Percentiles rank a stretch among this genome's conserved stretches.
Evolutionary conservation across 2,888 invertebrate genomes (phyloP).

Genomic region (Acleris sparsana): DNA sequence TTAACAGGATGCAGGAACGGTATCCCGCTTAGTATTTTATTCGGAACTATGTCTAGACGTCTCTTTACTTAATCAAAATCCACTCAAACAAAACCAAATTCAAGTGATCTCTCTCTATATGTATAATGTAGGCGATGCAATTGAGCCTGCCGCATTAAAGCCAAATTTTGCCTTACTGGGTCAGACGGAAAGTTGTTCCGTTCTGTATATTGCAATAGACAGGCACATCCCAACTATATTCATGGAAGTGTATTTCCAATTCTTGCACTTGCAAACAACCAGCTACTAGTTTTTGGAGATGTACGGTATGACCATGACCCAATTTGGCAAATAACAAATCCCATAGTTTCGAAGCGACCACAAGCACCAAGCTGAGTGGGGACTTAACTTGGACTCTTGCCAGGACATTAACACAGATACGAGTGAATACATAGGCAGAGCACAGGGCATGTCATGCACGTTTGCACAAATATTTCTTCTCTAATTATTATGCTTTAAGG

Average conservation of each 20-base stretch:
- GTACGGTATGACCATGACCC: slow-evolving; percentile 47
- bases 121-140: slow-evolving; percentile 21
- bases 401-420: slow-evolving; percentile 71
- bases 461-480: too few relatives aligned
- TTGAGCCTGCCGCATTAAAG: slow-evolving; percentile 10
- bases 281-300: not conserved
- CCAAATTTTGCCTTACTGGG: slow-evolving; percentile 26
- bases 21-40: slow-evolving; percentile 9
- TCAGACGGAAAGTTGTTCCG: slow-evolving; percentile 24
- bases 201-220: slow-evolving; percentile 25
- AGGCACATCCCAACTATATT: slow-evolving; percentile 1
- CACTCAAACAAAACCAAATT: not conserved
- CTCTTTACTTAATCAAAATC: slow-evolving; percentile 10
- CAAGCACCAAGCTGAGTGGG: slow-evolving; percentile 52
- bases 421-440: slow-evolving; percentile 6
- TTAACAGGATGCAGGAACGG: not conserved
- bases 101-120: slow-evolving; percentile 9
- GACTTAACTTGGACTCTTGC: slow-evolving; percentile 68
- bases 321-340: slow-evolving; percentile 60
- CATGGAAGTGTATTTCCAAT: slow-evolving; percentile 7
- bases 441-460: slow-evolving; percentile 26
- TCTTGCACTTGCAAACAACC: not conserved
- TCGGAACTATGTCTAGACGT: not conserved
- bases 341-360: slow-evolving; percentile 49
- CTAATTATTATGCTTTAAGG: too few relatives aligned